Evolutionary conservation across 2,888 invertebrate species (phyloP).

Genomic region (Clunio marinus): DNA sequence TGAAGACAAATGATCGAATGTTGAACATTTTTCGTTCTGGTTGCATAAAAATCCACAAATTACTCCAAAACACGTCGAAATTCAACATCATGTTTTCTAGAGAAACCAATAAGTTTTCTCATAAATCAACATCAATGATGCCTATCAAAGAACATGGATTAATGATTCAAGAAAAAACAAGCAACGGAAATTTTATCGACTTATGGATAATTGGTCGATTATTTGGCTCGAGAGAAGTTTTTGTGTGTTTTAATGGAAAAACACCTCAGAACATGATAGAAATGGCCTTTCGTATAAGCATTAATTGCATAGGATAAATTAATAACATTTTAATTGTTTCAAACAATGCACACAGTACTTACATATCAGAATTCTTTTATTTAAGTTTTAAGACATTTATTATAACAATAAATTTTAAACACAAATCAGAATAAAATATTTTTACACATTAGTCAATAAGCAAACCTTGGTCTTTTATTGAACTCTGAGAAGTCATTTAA

Average conservation of each 20-base stretch:
- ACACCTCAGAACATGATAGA: slow-evolving; percentile 85
- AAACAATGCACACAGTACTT: no score
- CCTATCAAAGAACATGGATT: slow-evolving; percentile 82
- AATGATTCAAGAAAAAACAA: slow-evolving; percentile 58
- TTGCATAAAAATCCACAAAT: slow-evolving; percentile 66
- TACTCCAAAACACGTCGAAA: slow-evolving; percentile 66
- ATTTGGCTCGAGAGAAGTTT: slow-evolving; percentile 74
- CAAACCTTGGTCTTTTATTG: neutral
- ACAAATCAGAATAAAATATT: no score
- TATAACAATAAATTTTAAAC: no score
- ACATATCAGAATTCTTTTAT: no score
- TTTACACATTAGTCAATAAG: no score
- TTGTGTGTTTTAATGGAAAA: slow-evolving; percentile 81
- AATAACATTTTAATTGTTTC: no score
- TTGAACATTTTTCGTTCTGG: slow-evolving; percentile 67
- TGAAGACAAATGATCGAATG: slow-evolving; percentile 52
- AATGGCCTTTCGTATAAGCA: slow-evolving; percentile 73
- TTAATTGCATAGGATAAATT: slow-evolving; percentile 49
- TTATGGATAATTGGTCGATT: slow-evolving; percentile 81
- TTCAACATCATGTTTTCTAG: slow-evolving; percentile 47
- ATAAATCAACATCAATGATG: slow-evolving; percentile 56
- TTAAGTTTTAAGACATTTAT: no score
- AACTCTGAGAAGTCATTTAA: slow-evolving; percentile 2
- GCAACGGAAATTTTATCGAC: slow-evolving; percentile 51
- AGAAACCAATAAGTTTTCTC: slow-evolving; percentile 48